A percentile compares a stretch with the other conserved stretches of the same genome.
Conservation (phyloP, 2,113 vertebrate genomes). For the Rhombomys opimus region DNA sequence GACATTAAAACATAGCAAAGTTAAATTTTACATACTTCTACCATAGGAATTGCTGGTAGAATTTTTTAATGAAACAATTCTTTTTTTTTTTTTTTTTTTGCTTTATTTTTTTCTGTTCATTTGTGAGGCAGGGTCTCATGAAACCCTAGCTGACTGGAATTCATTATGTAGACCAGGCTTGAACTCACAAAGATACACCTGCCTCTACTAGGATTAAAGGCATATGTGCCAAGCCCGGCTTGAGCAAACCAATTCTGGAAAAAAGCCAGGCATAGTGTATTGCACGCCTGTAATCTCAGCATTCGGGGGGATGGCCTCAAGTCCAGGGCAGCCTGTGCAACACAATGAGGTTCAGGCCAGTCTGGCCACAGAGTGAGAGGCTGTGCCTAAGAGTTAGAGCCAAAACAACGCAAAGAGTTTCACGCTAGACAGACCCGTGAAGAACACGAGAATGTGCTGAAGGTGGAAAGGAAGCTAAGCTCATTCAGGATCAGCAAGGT, state of each 20-base stretch:
- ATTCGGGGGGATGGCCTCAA: too few species aligned
- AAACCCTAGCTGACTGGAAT: not conserved
- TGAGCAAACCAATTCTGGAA: not conserved
- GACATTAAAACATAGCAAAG: constrained; percentile 39
- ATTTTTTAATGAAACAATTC: not conserved
- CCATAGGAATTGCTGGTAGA: not conserved
- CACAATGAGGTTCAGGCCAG: not conserved
- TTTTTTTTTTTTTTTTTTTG: not conserved
- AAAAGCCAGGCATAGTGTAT: not conserved
- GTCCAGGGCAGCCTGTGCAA: not conserved
- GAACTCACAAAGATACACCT: not conserved
- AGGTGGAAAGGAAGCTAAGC: not conserved
- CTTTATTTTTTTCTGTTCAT: not conserved
- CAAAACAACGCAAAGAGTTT: not conserved
- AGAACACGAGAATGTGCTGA: not conserved
- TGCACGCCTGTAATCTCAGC: not conserved
- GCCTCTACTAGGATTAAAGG: not conserved
- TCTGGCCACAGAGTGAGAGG: not conserved
- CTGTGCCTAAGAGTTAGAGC: not conserved
- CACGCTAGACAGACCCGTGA: not conserved
- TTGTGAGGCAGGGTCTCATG: not conserved
- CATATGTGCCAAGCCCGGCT: too few species aligned
- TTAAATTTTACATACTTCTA: not conserved
- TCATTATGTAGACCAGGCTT: not conserved
- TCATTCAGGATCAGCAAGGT: not conserved